Evolutionary conservation across 2,888 invertebrate genomes (phyloP), one percentile per base, ranked within the genome.

Genomic region (Ochlodes sylvanus): DNA sequence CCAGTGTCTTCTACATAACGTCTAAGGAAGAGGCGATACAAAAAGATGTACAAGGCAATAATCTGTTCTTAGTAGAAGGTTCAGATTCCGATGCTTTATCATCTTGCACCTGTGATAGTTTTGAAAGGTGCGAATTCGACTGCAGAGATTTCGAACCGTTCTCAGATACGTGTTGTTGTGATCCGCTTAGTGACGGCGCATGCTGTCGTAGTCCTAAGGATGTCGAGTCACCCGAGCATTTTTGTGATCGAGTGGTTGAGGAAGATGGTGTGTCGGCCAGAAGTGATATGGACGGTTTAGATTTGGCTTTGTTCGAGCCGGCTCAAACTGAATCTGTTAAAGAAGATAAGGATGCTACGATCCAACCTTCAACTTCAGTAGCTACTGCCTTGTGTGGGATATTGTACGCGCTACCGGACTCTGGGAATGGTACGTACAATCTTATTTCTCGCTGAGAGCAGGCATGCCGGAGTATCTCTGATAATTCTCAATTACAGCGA

Each of bases 231-330:
- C 92, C 92, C 21, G 93, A 93, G 79, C 79, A 91, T 77, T 90
- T 92, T 78, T 86, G 89, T 80, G 88, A 90, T 66, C 80, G 83
- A 73, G 80, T 78, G 67, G 85, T 82, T 41, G 91, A 93, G 42
- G 92, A 90, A 60, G 94, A 94, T 74, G 87, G 87, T 60, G 85
- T 85, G 27, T 90, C 94, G 62, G 86, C 92, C 56, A 84, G 93
- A 41, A 94, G 94, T 83, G 95, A 95, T 84, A 94, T 95, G 94
- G 95, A 95, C 75, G 95, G 95, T 72, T 89, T 95, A 75, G 95
- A 95, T 87, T 89, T 95, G 80, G 92, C 95, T 71, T 86, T 95
- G 75, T 95, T 95, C 83, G 95, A 95, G 82, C 95, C 95, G 60
- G 95, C 95, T 61, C 88, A 86, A 79, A 78, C 77, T 64, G 90